These are phyloP conservation scores for Sebastes steindachneri DNA, from an alignment of 2,797 vertebrate species.

Conservation along the genomic window DNA sequence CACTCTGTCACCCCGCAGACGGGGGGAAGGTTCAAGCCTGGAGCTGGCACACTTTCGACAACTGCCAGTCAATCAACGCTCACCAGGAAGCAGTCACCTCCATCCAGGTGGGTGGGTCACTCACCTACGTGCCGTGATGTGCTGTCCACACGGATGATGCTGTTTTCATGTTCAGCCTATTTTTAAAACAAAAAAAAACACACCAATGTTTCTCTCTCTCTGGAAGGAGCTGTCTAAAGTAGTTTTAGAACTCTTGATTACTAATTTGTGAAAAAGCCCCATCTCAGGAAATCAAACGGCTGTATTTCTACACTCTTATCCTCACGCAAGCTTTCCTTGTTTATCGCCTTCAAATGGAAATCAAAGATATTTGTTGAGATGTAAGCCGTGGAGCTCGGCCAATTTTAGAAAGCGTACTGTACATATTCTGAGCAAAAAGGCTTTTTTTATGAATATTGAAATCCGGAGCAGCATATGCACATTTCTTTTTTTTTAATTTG, in stretches of 20 bases:
- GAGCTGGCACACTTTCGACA: slow-evolving; percentile 84
- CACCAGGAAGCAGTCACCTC: slow-evolving; percentile 85
- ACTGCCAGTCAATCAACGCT: slow-evolving; percentile 84
- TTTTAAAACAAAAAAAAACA: slow-evolving; percentile 13
- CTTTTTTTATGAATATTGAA: slow-evolving; percentile 62
- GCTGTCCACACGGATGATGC: slow-evolving; percentile 7
- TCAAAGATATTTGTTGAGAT: slow-evolving; percentile 65
- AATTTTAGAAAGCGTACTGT: slow-evolving; percentile 59
- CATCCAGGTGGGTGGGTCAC: slow-evolving; percentile 82
- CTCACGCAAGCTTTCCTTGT: slow-evolving; percentile 25
- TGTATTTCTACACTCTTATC: slow-evolving; percentile 35
- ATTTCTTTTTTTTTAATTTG: slow-evolving; percentile 56
- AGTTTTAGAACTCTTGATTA: slow-evolving; percentile 37
- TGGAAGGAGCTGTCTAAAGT: slow-evolving; percentile 15
- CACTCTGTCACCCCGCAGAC: slow-evolving; percentile 75
- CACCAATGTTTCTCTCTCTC: background rate
- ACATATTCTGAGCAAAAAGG: slow-evolving; percentile 58
- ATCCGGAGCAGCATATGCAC: slow-evolving; percentile 53
- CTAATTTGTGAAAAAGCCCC: slow-evolving; percentile 49
- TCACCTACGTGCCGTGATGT: slow-evolving; percentile 1
- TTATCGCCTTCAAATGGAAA: slow-evolving; percentile 64
- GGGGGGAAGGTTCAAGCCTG: slow-evolving; percentile 88
- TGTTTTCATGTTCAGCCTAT: slow-evolving; percentile 21
- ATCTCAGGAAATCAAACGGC: slow-evolving; percentile 37
- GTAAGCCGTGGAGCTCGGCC: slow-evolving; percentile 41